Base-by-base conservation (phyloP, 2,797 vertebrate genomes). In the Alosa sapidissima region DNA sequence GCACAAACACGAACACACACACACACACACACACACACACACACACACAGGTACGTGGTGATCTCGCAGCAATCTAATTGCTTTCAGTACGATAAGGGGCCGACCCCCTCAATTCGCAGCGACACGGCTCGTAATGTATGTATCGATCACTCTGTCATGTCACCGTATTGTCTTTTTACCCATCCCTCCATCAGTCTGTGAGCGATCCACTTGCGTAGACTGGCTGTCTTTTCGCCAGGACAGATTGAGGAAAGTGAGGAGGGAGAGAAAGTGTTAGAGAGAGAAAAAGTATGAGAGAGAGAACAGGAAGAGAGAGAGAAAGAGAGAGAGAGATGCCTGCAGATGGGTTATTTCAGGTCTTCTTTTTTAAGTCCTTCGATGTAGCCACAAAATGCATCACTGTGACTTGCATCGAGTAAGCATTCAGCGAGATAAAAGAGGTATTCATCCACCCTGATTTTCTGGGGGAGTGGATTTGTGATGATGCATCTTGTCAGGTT, bases 401-500 rank as follows among this genome's bases (percentile, higher is more conserved):
- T 36, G 19, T 75, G 14, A 16, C 68, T 16, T 45, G 36, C 68
- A 41, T 75, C 13, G 41, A 19, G 33, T 36, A 72, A 72, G 68
- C 68, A 45, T 75, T 75, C 36, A 75, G 14, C 36, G 6, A 75
- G 68, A 75, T 75, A 75, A 75, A 75, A 75, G 68, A 45, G 11
- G 28, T 36, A 33, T 36, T 72, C 65, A 72, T 72, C 65, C 33
- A 24, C 28, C 65, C 36, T 75, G 68, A 75, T 75, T 72, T 41
- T 72, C 65, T 72, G 65, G 9, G 65, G 65, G 65, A 72, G 65
- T 33, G 65, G 65, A 72, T 72, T 72, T 72, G 65, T 33, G 65
- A 72, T 14, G 9, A 33, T 16, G 16, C 36, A 36, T 75, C 68
- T 13, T 45, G 33, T 75, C 68, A 16, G 36, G 62, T 68, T 13